Evolutionary conservation across 2,113 vertebrate species (phyloP), one percentile per base, ranked within the genome.

Genomic region (Cavia porcellus): DNA sequence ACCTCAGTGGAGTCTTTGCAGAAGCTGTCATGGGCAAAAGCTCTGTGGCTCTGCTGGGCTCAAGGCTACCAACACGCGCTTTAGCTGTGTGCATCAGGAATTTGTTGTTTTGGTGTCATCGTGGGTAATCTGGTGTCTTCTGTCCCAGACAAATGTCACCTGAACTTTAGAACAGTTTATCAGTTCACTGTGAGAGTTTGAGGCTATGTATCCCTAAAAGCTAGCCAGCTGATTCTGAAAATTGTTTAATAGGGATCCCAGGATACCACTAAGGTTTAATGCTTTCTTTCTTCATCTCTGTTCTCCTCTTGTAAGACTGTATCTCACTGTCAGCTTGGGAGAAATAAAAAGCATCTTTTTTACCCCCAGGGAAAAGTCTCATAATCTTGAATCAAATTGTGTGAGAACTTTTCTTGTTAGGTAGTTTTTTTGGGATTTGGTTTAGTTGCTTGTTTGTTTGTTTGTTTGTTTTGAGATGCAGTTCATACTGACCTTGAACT

Each of bases 321-420:
- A 2, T 59, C 19, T 92, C 32, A 38, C 15, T 19, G 45, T 47
- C 59, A 22, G 61, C 30, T 92, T 24, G 47, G 84, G 6, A 50
- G 66, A 90, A 90, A 55, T 68, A 81, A 87, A 81, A 64, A 80
- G 35, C 7, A 88, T 12, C 38, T 50, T 3, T 91, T 91, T 45
- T 24, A 42, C 35, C 45, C n/a, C 22, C 25, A 61, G 52, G 24
- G 86, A 94, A 90, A 62, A 25, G 66, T n/a, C 77, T 70, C 77
- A 96, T 85, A 80, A 30, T 17, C 17, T 66, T 55, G 15, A 55
- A 81, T 42, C 30, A 87, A 89, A 74, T 57, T 45, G 5, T 70
- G 47, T 30, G 30, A 87, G 74, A 92, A 84, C 80, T 45, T 70
- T 70, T n/a, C 42, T 84, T 45, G 35, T 17, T 90, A 84, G 82